Evolutionary conservation across 2,113 vertebrate genomes (phyloP).

Genomic region (Ifrita kowaldi): DNA sequence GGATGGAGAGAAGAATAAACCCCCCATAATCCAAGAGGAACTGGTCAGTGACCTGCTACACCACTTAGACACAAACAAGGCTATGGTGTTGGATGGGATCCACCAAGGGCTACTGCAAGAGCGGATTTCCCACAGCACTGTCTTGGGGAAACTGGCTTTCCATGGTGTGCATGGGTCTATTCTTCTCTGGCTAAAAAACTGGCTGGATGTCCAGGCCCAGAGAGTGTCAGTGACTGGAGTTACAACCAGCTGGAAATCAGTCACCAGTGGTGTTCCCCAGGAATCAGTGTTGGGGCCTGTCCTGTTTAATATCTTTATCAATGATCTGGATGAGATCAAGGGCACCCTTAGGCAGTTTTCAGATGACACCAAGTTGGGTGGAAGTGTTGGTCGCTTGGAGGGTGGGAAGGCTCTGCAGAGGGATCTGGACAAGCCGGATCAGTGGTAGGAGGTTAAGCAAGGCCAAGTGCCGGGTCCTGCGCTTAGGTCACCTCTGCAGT

Average conservation of each 20-base stretch:
- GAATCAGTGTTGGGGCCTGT: background rate
- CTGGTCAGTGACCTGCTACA: background rate
- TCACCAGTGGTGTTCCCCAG: background rate
- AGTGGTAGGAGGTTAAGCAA: background rate
- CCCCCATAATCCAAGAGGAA: background rate
- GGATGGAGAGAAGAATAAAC: background rate
- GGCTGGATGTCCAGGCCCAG: too few species aligned
- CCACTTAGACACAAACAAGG: background rate
- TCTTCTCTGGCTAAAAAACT: background rate
- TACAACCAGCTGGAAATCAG: rapidly evolving
- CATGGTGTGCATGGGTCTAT: rapidly evolving
- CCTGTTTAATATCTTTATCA: background rate
- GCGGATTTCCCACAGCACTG: background rate
- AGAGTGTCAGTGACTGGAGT: background rate
- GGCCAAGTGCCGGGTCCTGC: background rate
- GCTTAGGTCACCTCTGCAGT: background rate
- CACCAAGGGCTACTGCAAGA: background rate
- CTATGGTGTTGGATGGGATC: too few species aligned
- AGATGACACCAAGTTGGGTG: background rate
- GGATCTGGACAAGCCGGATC: background rate
- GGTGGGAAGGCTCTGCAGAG: background rate
- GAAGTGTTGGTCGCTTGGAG: background rate
- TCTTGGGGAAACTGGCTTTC: background rate
- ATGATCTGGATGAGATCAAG: background rate
- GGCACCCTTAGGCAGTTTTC: background rate